Evolutionary conservation across 64 coral and sea anemone genomes (phyloP), one percentile per base, ranked within the genome.

Genomic region (Catalaphyllia jardinei): DNA sequence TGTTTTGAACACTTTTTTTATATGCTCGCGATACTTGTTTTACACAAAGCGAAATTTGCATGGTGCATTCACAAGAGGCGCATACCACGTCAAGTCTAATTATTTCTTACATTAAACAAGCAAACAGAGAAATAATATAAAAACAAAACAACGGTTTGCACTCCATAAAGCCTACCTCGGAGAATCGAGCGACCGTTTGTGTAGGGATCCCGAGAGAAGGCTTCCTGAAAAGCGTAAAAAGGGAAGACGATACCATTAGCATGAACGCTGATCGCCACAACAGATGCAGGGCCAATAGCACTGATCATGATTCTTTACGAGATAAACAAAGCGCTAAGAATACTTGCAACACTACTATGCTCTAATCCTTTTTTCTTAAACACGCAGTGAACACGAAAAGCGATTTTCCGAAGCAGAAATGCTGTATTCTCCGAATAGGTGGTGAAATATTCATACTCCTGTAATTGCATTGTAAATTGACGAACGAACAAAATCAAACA

Each of bases 401-500:
- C 65, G 73, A 79, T 33, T 87, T 79, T 77, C 60, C 65, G 27
- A 72, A 86, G 28, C 73, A 86, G 84, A 5, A 87, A 87, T 79
- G 75, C 86, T 85, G 73, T 90, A 89, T 80, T 97, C 91, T 87
- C 73, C 60, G 33, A 82, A 67, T 75, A 91, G 97, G 97, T 99
- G 97, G 88, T 94, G 94, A 99, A 95, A 99, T 99, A 95, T 93
- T 99, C 88, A 93, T 90, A 67, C 83, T 67, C 54, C 87, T 78
- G 80, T 95, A 99, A 99, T 99, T 95, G 90, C 92, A 95, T 93
- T 99, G 97, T 87, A 99, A 99, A 99, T 99, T 99, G 93, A 95
- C 87, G 87, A 89, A 85, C 86, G 94, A 78, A 84, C 60, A 74
- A 95, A 98, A 88, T 95, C 97, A 99, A 99, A 99, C 97, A 99